These are phyloP conservation scores for Leptodactylus fuscus DNA, from an alignment of 2,113 vertebrate species.

Conservation along the genomic window DNA sequence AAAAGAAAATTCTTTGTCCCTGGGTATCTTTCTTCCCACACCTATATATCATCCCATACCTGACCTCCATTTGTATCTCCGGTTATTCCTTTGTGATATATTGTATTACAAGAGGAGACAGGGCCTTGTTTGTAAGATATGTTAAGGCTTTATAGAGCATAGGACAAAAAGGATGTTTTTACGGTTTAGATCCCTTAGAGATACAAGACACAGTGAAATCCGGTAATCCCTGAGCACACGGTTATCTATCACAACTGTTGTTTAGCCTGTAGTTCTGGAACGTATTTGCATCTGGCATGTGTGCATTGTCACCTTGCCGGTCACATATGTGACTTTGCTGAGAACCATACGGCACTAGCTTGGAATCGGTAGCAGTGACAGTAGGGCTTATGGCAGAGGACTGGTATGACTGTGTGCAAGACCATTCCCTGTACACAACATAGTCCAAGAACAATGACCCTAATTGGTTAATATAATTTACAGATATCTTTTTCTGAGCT, in stretches of 20 bases:
- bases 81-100: not conserved
- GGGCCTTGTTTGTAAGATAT: not conserved
- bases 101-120: not conserved
- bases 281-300: not conserved
- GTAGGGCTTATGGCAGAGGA: not conserved
- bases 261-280: not conserved
- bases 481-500: no score
- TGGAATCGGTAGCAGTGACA: not conserved
- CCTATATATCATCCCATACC: not conserved
- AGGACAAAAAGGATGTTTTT: not conserved
- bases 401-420: not conserved
- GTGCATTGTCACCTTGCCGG: not conserved
- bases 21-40: no score
- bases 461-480: no score
- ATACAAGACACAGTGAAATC: not conserved
- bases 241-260: not conserved
- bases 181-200: not conserved
- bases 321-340: not conserved
- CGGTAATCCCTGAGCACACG: not conserved
- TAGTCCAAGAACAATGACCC: not conserved
- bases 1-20: not conserved
- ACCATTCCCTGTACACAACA: no score
- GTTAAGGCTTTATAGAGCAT: not conserved
- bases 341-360: not conserved
- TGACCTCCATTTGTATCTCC: not conserved